These are phyloP conservation scores for Parotia lawesii DNA, from an alignment of 2,113 vertebrate species.

Conservation along the genomic window DNA sequence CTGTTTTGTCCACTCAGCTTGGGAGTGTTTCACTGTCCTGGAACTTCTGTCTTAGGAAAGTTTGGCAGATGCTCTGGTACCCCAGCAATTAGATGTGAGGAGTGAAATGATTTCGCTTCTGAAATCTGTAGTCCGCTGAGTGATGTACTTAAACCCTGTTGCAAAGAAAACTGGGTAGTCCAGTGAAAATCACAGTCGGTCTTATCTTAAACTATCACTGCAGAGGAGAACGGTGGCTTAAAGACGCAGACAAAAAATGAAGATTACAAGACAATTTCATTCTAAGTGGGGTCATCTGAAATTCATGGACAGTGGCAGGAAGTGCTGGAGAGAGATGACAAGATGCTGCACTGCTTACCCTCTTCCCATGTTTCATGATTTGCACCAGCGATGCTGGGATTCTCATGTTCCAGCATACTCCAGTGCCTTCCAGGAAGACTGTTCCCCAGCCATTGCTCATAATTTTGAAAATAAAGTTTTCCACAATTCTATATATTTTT, in stretches of 20 bases:
- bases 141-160: not conserved
- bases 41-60: not conserved
- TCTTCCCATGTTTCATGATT: not conserved
- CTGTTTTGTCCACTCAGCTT: not conserved
- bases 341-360: not conserved
- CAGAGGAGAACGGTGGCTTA: not conserved
- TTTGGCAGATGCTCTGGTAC: not conserved
- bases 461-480: not conserved
- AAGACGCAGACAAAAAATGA: not conserved
- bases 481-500: not conserved
- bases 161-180: not conserved
- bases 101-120: not conserved
- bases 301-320: not conserved
- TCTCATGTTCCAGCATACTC: not conserved
- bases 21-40: not conserved
- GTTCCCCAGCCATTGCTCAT: not conserved
- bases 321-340: not conserved
- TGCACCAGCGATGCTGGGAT: fast-evolving
- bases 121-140: not conserved
- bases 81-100: not conserved
- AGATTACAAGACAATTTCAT: not conserved
- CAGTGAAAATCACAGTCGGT: not conserved
- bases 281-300: not conserved
- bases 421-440: not conserved
- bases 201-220: not conserved